Evolutionary conservation across 2,888 invertebrate species (phyloP).

Genomic region (Mesorhabditis belari): DNA sequence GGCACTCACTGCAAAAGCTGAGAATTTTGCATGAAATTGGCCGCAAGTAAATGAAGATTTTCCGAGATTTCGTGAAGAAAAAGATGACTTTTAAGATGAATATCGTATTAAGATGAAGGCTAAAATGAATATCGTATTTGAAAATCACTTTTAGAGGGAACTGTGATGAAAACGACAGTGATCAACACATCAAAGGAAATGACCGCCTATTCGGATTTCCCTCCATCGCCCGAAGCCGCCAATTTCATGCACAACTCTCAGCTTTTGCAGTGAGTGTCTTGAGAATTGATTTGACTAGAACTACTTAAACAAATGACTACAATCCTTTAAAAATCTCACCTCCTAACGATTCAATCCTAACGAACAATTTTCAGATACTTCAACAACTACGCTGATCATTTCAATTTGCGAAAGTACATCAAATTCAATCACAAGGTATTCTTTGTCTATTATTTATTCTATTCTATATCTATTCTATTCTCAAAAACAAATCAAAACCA

Average conservation of each 20-base stretch:
- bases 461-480: constrained; percentile 40
- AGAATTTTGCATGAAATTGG: constrained; percentile 36
- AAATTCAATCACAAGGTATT: constrained; percentile 41
- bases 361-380: constrained; percentile 36
- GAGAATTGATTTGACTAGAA: background rate
- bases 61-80: no score
- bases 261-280: constrained; percentile 9
- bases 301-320: background rate
- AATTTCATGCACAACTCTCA: constrained; percentile 37
- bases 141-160: constrained; percentile 12
- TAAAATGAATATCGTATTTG: no score
- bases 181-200: constrained; percentile 56
- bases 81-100: no score
- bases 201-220: constrained; percentile 45
- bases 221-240: constrained; percentile 50
- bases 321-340: background rate
- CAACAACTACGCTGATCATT: constrained; percentile 39
- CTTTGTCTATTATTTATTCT: no score
- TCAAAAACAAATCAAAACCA: constrained; percentile 32
- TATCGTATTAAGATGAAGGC: no score
- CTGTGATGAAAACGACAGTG: constrained; percentile 53
- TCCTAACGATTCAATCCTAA: no score
- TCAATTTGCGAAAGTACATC: constrained; percentile 34
- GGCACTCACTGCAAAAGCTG: constrained; percentile 13
- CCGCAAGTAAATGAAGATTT: no score